Evolutionary conservation across 2,888 invertebrate species (phyloP), one percentile per base, ranked within the genome.

Genomic region (Cryptops parisi): DNA sequence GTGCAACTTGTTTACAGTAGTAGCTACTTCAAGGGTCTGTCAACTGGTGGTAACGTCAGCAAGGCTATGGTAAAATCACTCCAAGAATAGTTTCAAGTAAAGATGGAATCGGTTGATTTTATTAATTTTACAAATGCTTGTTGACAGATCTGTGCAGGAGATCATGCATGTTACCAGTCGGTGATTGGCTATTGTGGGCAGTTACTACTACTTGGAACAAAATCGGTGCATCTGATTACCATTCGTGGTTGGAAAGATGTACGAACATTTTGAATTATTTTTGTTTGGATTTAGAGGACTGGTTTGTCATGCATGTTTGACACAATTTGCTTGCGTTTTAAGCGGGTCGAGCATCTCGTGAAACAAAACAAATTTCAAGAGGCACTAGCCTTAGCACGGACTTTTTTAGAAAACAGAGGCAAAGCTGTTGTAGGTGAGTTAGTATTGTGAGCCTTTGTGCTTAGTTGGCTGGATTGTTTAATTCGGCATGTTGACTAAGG

Each of bases 41-140:
- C 93, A 57, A 96, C 96, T 0, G 97, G 97, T 4, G 94, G 96
- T 0, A 90, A 91, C 65, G 97, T 84, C 57, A 81, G 81, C 65
- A 76, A 78, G 67, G 85, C 85, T 12, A 76, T 87, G 77, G 76
- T 75, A 64, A 67, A 26, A 39, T 53, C 17, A 17, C 6, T 17
- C 43, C 5, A 46, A 2, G 17, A 46, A 52, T 52, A 25, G 12
- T 21, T 17, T 3, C 24, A 49, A 17, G 41, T 19, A 33, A 12
- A 40, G 21, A 12, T 17, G 1, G 17, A 49, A 49, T 49, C 15
- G 17, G 38, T 26, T 23, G 25, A 40, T 48, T 33, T 17, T 15
- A 48, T 21, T 38, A 15, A 48, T n/a, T 17, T 43, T 5, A 43
- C 9, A 17, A 43, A 43, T 43, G 6, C 6, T 43, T 44, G 17